Evolutionary conservation across 2,113 vertebrate genomes (phyloP).

Genomic region (Morone saxatilis): DNA sequence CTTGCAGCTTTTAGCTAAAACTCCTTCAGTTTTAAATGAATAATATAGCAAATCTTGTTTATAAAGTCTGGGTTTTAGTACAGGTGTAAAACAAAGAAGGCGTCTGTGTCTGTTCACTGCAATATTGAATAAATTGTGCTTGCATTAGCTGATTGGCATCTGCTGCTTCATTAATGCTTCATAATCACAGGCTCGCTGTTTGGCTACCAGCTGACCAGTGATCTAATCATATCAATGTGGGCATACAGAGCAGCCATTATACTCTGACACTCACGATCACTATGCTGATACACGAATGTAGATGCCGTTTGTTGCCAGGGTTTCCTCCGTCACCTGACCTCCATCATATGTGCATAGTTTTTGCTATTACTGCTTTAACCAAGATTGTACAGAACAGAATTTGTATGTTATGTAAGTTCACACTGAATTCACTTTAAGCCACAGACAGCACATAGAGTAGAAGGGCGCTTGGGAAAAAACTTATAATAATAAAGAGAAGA

Average conservation of each 20-base stretch:
- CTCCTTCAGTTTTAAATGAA: neutral
- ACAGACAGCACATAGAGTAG: neutral
- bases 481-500: neutral
- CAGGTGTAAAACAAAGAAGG: constrained; percentile 6
- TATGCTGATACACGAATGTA: neutral
- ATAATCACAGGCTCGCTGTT: constrained; percentile 16
- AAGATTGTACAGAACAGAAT: no score
- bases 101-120: neutral
- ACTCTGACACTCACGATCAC: neutral
- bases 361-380: neutral
- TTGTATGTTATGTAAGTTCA: neutral
- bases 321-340: neutral
- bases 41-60: constrained; percentile 28
- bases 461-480: neutral
- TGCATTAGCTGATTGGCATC: neutral
- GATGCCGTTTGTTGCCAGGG: neutral
- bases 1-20: constrained; percentile 4
- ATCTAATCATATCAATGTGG: neutral
- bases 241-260: neutral
- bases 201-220: neutral
- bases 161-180: constrained; percentile 2
- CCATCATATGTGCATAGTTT: no score
- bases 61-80: neutral
- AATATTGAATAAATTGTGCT: neutral
- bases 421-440: neutral